Base-by-base conservation (phyloP, 2,797 vertebrate genomes). In the Clarias fuscus region DNA sequence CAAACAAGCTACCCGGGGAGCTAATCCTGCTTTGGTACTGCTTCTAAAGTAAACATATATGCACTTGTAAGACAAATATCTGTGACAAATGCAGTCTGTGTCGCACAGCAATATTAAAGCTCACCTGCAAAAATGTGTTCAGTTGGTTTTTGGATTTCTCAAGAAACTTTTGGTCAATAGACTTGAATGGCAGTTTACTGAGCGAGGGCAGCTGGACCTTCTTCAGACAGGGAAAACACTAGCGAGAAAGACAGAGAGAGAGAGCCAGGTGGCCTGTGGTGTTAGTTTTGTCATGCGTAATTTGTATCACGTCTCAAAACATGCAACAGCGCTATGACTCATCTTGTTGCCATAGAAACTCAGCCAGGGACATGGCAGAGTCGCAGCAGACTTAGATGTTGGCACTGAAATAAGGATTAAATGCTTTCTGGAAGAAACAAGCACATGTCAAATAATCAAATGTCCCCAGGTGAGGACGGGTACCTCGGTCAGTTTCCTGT, bases 171-270 rank as follows among this genome's bases (percentile, higher is more conserved):
- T 99, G 98, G 94, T 99, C 98, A 86, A 99, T 88, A 83, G 98
- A 99, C 95, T 99, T 99, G 95, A 99, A 99, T 88, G 98, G 98
- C 90, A 99, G 96, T 93, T 99, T 99, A 92, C 98, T 99, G 89
- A 99, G 95, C 4, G 98, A 98, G 85, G 98, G 98, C 92, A 99
- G 93, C 95, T 99, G 98, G 90, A 98, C 95, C 94, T 99, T 99
- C 95, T 99, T 99, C 94, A 99, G 91, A 20, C 95, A 97, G 0
- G 98, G 97, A 88, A 99, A 98, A 94, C 98, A 99, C 98, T 99
- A 93, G 17, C 48, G 8, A 82, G 37, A 67, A 7, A 72, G 4
- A 59, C 71, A 58, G 53, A 48, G 65, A 76, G 4, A 68, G 4
- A 68, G 82, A 72, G 14, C 7, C 17, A 48, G 82, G 65, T 37